Percentiles rank a stretch among this genome's conserved stretches.
Evolutionary conservation across 2,113 vertebrate genomes (phyloP).

Genomic region (Siniperca chuatsi): DNA sequence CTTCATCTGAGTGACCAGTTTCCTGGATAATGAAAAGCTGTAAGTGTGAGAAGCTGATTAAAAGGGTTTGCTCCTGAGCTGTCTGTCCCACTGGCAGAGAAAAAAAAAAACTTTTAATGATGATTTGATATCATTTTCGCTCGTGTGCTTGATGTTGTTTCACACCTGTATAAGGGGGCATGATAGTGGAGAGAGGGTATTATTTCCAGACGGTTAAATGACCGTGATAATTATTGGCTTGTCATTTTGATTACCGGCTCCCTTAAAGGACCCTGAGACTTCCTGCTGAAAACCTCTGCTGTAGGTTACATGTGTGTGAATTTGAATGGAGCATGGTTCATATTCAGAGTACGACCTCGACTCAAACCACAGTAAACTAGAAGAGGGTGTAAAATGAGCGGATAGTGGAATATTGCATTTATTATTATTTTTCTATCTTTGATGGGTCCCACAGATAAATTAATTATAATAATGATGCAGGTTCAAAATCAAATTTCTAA

Average conservation of each 20-base stretch:
- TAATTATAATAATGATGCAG: too few species aligned
- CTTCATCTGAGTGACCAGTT: slow-evolving; percentile 1
- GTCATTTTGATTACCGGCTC: background rate
- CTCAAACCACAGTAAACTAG: too few species aligned
- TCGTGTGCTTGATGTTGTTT: background rate
- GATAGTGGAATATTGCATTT: too few species aligned
- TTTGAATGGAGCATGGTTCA: background rate
- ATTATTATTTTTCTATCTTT: too few species aligned
- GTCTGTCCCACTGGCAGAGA: background rate
- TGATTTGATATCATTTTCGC: background rate
- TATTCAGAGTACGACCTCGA: too few species aligned
- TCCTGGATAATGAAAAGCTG: slow-evolving; percentile 21
- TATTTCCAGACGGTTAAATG: background rate
- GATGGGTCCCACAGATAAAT: too few species aligned
- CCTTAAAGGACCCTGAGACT: background rate
- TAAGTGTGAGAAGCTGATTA: slow-evolving; percentile 7
- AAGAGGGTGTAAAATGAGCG: too few species aligned
- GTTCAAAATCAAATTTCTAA: too few species aligned
- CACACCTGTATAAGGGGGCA: background rate
- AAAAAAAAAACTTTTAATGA: too few species aligned
- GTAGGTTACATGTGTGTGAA: background rate
- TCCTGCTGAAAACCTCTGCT: background rate
- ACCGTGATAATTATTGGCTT: background rate
- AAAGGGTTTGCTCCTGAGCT: background rate
- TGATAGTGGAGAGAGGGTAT: background rate